Evolutionary conservation across 2,888 invertebrate species (phyloP).

Genomic region (Ophonus ardosiacus): DNA sequence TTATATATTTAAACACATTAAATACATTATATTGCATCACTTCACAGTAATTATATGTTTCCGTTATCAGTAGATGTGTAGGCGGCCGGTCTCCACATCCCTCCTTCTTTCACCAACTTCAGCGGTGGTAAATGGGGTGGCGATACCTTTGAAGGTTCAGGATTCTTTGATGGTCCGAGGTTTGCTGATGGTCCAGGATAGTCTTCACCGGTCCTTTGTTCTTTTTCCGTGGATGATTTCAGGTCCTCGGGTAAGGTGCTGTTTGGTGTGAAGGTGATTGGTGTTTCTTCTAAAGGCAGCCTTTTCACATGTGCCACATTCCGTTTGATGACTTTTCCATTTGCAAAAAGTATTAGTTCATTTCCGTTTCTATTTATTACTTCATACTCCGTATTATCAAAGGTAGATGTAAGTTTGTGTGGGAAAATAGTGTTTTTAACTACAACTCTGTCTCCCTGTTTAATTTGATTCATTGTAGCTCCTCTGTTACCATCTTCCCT

Average conservation of each 20-base stretch:
- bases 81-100: slow-evolving; percentile 44
- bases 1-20: no score
- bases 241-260: neutral
- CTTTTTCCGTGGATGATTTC: neutral
- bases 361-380: slow-evolving; percentile 57
- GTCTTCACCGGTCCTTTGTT: neutral
- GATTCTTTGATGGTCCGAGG: neutral
- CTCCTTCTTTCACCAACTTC: slow-evolving; percentile 54
- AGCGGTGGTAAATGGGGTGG: neutral
- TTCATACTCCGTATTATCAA: slow-evolving; percentile 46
- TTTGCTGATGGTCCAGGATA: neutral
- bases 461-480: slow-evolving; percentile 55
- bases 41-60: no score
- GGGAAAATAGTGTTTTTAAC: no score
- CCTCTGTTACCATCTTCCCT: slow-evolving; percentile 66
- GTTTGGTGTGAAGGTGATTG: neutral
- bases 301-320: slow-evolving; percentile 55
- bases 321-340: slow-evolving; percentile 54
- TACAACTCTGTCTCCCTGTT: no score
- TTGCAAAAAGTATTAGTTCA: slow-evolving; percentile 43
- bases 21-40: no score
- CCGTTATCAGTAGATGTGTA: no score
- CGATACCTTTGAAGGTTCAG: slow-evolving; percentile 1
- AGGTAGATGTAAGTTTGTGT: neutral
- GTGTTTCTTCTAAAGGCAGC: neutral